Evolutionary conservation across 2,113 vertebrate species (phyloP).

Genomic region (Harpagus bidentatus): DNA sequence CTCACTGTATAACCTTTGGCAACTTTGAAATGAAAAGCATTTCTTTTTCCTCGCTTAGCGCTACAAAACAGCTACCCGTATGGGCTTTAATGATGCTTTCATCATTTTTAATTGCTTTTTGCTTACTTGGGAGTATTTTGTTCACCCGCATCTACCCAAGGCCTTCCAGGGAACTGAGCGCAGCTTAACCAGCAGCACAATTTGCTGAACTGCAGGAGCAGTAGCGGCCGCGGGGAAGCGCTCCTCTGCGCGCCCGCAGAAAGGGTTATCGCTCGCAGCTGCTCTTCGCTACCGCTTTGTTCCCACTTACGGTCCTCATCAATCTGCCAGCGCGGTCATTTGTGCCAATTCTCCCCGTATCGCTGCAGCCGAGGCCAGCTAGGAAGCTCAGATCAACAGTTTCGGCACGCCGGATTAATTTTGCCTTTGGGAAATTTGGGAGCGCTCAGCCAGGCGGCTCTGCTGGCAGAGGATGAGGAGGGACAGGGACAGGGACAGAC

Average conservation of each 20-base stretch:
- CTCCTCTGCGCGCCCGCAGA: neutral
- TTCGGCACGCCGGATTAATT: neutral
- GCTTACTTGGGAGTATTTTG: neutral
- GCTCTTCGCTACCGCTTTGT: neutral
- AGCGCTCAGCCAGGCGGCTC: neutral
- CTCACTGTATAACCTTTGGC: neutral
- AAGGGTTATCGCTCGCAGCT: neutral
- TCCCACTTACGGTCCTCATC: neutral
- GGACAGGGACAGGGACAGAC: neutral
- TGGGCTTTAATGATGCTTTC: neutral
- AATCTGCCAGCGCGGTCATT: neutral
- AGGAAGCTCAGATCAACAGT: neutral
- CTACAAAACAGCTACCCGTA: neutral
- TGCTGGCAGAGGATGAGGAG: neutral
- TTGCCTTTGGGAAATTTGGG: neutral
- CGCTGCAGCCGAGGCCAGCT: neutral
- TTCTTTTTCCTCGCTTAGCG: neutral
- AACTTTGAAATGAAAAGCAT: neutral
- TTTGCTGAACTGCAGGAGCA: neutral
- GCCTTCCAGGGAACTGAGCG: neutral
- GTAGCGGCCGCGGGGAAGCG: rapidly evolving
- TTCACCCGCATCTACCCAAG: neutral
- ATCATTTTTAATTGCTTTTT: neutral
- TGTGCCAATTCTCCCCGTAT: neutral
- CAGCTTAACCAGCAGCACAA: neutral